phyloP scores from a whole-genome alignment of 1,140 invertebrate genomes.

The Lordiphosa stackelbergi region DNA sequence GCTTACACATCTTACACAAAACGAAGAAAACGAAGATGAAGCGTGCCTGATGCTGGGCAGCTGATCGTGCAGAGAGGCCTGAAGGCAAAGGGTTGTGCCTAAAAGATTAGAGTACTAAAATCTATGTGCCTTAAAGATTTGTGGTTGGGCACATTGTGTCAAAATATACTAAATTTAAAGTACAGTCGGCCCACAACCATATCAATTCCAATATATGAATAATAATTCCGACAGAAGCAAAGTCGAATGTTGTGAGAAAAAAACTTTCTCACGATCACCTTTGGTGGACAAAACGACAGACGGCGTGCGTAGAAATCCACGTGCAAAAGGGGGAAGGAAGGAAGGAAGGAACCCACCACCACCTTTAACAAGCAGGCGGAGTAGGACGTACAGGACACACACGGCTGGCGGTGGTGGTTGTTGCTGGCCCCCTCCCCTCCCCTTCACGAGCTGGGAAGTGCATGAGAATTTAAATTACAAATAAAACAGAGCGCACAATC shows the following conservation, averaged over 20 bases:
- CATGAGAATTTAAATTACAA: constrained; percentile 74
- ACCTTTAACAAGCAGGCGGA: constrained; percentile 52
- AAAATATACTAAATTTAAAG: constrained; percentile 27
- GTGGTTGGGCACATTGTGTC: constrained; percentile 32
- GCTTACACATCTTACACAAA: constrained; percentile 62
- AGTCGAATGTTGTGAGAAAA: constrained; percentile 66
- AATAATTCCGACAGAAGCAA: constrained; percentile 63
- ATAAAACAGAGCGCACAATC: constrained; percentile 59
- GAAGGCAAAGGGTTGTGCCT: constrained; percentile 50
- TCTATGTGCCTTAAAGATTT: constrained; percentile 56
- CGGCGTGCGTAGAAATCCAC: constrained; percentile 64
- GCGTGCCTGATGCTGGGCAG: constrained; percentile 65
- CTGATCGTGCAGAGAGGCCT: constrained; percentile 31
- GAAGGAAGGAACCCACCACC: constrained; percentile 46
- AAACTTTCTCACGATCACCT: constrained; percentile 76
- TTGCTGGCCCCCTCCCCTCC: constrained; percentile 34
- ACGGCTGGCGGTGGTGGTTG: constrained; percentile 33
- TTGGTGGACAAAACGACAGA: constrained; percentile 41
- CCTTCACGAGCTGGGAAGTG: constrained; percentile 29
- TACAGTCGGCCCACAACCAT: constrained; percentile 56
- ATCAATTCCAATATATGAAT: constrained; percentile 70
- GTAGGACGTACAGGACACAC: constrained; percentile 45
- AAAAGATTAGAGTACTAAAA: constrained; percentile 44
- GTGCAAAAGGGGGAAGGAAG: constrained; percentile 72
- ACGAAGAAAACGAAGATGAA: constrained; percentile 44